Percentiles rank a stretch among this genome's conserved stretches.
These are phyloP conservation scores for Pterophyllum scalare DNA, from an alignment of 2,113 vertebrate genomes.

Conservation along the genomic window DNA sequence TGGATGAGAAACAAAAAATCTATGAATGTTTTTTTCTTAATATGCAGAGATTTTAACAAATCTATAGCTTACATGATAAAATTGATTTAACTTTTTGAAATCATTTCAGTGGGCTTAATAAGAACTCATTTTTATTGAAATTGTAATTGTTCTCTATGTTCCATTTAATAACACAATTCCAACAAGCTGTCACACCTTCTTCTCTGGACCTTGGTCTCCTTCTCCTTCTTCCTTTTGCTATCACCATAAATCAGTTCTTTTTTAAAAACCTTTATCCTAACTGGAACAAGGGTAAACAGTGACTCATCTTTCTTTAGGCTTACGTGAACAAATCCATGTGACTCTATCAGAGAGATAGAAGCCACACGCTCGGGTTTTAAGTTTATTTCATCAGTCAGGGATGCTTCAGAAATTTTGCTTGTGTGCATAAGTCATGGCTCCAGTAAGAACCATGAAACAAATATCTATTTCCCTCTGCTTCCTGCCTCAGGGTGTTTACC, in stretches of 20 bases:
- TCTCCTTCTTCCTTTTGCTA: not conserved
- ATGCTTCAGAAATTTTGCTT: not conserved
- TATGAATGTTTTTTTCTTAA: not conserved
- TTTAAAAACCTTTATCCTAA: not conserved
- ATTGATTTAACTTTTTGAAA: no score
- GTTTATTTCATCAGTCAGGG: conserved; percentile 5
- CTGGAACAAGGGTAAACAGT: not conserved
- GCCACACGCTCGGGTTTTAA: not conserved
- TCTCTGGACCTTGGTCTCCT: not conserved
- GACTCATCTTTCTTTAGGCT: not conserved
- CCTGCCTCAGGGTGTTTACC: not conserved
- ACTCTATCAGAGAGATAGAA: not conserved
- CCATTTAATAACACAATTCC: not conserved
- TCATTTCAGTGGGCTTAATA: no score
- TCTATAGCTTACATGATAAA: not conserved
- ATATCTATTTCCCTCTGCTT: not conserved
- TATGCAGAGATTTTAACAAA: not conserved
- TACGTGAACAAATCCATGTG: not conserved
- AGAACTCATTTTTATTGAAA: not conserved
- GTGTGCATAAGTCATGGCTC: not conserved
- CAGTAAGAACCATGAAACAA: not conserved
- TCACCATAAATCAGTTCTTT: not conserved
- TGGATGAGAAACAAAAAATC: not conserved
- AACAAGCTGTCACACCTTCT: not conserved
- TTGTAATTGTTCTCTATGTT: not conserved